Base-by-base conservation (phyloP, 1,140 invertebrate genomes). In the Holcopasites calliopsidis region DNA sequence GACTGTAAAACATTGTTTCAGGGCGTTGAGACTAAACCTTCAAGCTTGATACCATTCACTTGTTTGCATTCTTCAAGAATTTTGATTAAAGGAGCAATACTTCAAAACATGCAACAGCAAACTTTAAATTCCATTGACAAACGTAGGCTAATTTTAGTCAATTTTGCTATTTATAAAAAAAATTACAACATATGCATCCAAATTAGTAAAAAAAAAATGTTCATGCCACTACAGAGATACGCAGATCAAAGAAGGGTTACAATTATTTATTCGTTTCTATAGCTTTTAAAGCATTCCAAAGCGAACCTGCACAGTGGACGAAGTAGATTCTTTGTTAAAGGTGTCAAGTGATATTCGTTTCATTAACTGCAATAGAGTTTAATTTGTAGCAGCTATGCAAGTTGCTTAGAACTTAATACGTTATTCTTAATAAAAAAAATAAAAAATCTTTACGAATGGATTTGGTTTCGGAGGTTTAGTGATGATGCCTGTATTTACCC, bases 371-470 rank as follows among this genome's bases (percentile, higher is more conserved):
- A 83, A 79, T 80, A 76, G 68, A 82, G 83, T n/a, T n/a, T n/a
- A n/a, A n/a, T n/a, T n/a, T n/a, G n/a, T n/a, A 84, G 84, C 85
- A 55, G 76, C 62, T 85, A 65, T 58, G 82, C 68, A 88, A 88
- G 85, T 82, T 76, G 82, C 79, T 65, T 82, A 47, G 77, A 80
- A 66, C 79, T 71, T 55, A 82, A 64, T 70, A 79, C 49, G 49
- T 78, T 47, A 76, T 55, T 76, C 66, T 60, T 84, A 65, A 64
- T 73, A 50, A 55, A 82, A 83, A 89, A 87, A 88, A 87, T 80
- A 87, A 90, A 90, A 90, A 88, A 84, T 91, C 86, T 92, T 92
- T 92, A 91, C 90, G 87, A 92, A 91, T 91, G 91, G 91, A 80
- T 91, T 92, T 64, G 86, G 90, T 91, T 91, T 92, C 86, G 88